Base-by-base conservation (phyloP, 2,797 vertebrate genomes). In the Pseudochromis fuscus region DNA sequence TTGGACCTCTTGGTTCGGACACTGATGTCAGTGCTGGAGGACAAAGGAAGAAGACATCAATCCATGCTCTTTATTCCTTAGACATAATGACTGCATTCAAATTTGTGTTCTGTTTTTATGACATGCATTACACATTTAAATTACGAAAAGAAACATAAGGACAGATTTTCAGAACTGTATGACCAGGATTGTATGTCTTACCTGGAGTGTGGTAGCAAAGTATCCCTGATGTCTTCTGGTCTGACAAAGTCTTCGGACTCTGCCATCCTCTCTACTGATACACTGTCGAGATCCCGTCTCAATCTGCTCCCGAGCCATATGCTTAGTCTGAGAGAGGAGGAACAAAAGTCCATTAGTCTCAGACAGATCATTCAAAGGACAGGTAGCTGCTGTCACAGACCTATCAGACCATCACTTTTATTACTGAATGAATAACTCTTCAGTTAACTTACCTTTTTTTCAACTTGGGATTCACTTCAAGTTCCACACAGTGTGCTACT, bases 1-100 rank as follows among this genome's bases (percentile, higher is more conserved):
- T 95, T 95, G 56, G 96, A 96, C 83, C 98, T 95, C 91, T 96
- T 97, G 79, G 95, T 95, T 79, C 97, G 94, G 74, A 95, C 82
- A 45, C 81, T 94, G 87, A 91, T 91, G 74, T 92, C 90, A 81
- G 89, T 88, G 86, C 94, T 95, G 82, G 18, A 88, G 25, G 62
- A 82, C 50, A 83, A 66, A 75, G 27, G 27, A 35, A 81, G 19
- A 66, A 21, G 42, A 65, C 23, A 59, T 90, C 75, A 88, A 87
- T 88, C 23, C 7, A 53, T 68, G 58, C 21, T 61, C 35, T 52
- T 75, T 25, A 55, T 44, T 69, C 31, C 40, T 65, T 50, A 64
- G 28, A 27, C 40, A 9, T 28, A 40, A 44, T 51, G 12, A 1
- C 16, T 61, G 19, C 51, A 30, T 38, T 21, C 67, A n/a, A 50